These are phyloP conservation scores for Halichoeres trimaculatus DNA, from an alignment of 2,113 vertebrate genomes.

Conservation along the genomic window DNA sequence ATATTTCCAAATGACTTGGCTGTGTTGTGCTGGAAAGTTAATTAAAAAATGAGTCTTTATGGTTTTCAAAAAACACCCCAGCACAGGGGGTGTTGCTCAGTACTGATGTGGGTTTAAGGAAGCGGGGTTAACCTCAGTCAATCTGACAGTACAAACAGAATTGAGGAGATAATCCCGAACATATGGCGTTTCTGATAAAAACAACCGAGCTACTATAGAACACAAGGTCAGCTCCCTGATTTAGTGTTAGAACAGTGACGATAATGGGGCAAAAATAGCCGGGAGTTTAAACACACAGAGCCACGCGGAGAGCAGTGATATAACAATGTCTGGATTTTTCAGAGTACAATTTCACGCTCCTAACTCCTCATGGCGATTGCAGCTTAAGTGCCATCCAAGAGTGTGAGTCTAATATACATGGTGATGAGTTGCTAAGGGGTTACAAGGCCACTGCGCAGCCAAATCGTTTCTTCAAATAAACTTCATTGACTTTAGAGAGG, in stretches of 20 bases:
- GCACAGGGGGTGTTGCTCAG: not conserved
- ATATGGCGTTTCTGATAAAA: slow-evolving; percentile 45
- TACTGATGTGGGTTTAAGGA: not conserved
- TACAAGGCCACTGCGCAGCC: slow-evolving; percentile 48
- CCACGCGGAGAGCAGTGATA: slow-evolving; percentile 43
- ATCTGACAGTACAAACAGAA: slow-evolving; percentile 3
- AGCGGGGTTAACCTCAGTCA: not conserved
- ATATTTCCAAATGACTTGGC: not conserved
- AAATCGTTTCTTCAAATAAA: slow-evolving; percentile 72
- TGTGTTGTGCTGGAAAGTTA: not conserved
- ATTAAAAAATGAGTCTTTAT: not conserved
- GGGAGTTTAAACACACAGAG: slow-evolving; percentile 51
- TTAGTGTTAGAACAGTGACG: slow-evolving; percentile 55
- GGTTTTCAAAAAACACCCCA: slow-evolving; percentile 1
- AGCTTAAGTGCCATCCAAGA: slow-evolving; percentile 68
- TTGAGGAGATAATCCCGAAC: slow-evolving; percentile 24
- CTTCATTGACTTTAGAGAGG: slow-evolving; percentile 61
- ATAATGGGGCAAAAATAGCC: slow-evolving; percentile 52
- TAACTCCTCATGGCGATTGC: slow-evolving; percentile 59
- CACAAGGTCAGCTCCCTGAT: slow-evolving; percentile 49
- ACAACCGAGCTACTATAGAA: slow-evolving; percentile 11
- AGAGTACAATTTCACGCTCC: slow-evolving; percentile 76
- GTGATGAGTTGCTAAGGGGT: slow-evolving; percentile 74
- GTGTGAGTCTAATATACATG: slow-evolving; percentile 75
- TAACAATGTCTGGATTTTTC: slow-evolving; percentile 58